phyloP scores from a whole-genome alignment of 2,113 vertebrate genomes.

The Lucifuga dentata region DNA sequence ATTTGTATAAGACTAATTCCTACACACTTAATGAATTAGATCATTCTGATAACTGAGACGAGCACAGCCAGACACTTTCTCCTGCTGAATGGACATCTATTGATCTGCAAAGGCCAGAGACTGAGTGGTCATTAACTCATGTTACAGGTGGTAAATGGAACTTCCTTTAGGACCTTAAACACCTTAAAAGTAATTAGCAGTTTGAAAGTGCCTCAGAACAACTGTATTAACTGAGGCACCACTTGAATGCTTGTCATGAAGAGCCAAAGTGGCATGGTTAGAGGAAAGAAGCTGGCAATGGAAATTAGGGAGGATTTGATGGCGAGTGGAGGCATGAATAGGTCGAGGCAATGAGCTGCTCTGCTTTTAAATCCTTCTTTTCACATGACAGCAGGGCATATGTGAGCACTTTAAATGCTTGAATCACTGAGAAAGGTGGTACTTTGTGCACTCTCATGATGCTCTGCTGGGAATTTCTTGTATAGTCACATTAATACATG shows the following conservation, averaged over 20 bases:
- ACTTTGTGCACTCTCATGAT: slow-evolving; percentile 15
- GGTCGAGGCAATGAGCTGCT: neutral
- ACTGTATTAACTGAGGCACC: neutral
- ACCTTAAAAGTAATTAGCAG: neutral
- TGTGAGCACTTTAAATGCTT: slow-evolving; percentile 40
- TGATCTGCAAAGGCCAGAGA: neutral
- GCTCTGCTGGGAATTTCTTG: slow-evolving; percentile 5
- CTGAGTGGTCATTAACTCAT: neutral
- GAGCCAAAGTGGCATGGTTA: neutral
- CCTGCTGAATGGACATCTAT: too few relatives aligned
- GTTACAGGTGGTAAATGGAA: neutral
- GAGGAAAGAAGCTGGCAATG: neutral
- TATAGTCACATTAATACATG: slow-evolving; percentile 2
- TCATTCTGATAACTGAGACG: neutral
- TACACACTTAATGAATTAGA: neutral
- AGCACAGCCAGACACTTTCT: neutral
- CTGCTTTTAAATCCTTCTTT: neutral
- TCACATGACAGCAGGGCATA: slow-evolving; percentile 13
- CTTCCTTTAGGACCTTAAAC: neutral
- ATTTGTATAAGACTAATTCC: slow-evolving; percentile 26
- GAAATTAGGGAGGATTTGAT: neutral
- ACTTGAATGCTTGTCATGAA: neutral
- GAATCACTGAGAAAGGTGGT: slow-evolving; percentile 24
- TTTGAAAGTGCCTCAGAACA: neutral
- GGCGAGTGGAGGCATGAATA: neutral